Percentiles rank a stretch among this genome's conserved stretches.
Evolutionary conservation across 2,888 invertebrate genomes (phyloP).

Genomic region (Idaea dimidiata): DNA sequence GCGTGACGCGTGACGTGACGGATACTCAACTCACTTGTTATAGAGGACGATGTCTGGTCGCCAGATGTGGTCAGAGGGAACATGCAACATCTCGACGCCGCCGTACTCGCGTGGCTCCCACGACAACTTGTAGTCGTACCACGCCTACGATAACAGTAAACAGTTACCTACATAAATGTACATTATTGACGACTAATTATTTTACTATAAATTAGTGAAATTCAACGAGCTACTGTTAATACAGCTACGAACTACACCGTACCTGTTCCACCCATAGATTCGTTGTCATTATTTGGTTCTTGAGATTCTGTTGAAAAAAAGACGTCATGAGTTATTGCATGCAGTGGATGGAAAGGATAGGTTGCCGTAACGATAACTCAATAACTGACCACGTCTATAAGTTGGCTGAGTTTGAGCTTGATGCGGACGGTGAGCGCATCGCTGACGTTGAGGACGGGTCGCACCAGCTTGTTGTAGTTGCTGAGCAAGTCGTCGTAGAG

Average conservation of each 20-base stretch:
- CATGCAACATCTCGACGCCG: slow-evolving; percentile 96
- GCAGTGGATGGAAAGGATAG: too few species aligned
- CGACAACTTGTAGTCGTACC: slow-evolving; percentile 97
- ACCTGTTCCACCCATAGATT: slow-evolving; percentile 96
- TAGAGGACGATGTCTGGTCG: slow-evolving; percentile 97
- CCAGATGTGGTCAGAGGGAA: slow-evolving; percentile 98
- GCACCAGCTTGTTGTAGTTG: slow-evolving; percentile 97
- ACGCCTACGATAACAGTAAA: too few species aligned
- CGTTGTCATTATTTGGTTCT: slow-evolving; percentile 97
- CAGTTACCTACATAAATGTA: too few species aligned
- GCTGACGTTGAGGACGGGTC: slow-evolving; percentile 96
- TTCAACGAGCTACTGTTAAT: too few species aligned
- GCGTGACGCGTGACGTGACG: slow-evolving; percentile 30
- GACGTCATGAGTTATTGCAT: too few species aligned
- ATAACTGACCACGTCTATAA: slow-evolving; percentile 96
- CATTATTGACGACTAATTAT: too few species aligned
- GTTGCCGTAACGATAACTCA: too few species aligned
- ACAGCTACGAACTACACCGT: too few species aligned
- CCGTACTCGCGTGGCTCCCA: slow-evolving; percentile 98
- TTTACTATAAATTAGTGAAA: too few species aligned
- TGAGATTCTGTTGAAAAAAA: slow-evolving; percentile 96
- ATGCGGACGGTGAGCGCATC: slow-evolving; percentile 97
- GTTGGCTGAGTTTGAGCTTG: slow-evolving; percentile 97
- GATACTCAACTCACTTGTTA: slow-evolving; percentile 95
- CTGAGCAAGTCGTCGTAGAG: slow-evolving; percentile 97